phyloP scores from a whole-genome alignment of 2,113 vertebrate genomes.

The Percopsis transmontana region DNA sequence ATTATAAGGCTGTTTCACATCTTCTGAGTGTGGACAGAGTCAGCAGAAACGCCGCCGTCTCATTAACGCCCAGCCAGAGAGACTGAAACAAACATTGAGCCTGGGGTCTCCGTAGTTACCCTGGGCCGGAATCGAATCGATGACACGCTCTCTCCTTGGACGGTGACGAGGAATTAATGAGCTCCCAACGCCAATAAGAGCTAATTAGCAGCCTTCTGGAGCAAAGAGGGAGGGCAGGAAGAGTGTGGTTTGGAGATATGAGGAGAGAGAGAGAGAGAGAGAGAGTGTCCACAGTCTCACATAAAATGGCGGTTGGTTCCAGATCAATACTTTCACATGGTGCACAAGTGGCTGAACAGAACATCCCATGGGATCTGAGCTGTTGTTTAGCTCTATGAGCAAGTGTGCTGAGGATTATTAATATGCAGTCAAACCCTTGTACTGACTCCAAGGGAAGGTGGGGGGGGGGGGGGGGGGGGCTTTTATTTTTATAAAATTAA shows the following conservation, averaged over 20 bases:
- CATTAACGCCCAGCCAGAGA: constrained; percentile 61
- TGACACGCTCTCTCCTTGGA: constrained; percentile 54
- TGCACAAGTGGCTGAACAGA: constrained; percentile 1
- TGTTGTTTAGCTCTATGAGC: constrained; percentile 7
- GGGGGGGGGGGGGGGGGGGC: too few relatives aligned
- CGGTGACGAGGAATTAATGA: constrained; percentile 70
- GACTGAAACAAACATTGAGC: constrained; percentile 49
- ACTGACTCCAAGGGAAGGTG: not conserved
- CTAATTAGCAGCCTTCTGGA: constrained; percentile 62
- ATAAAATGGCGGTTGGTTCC: constrained; percentile 1
- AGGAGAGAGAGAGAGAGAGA: constrained; percentile 24
- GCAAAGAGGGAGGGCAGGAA: not conserved
- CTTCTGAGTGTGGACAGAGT: constrained; percentile 53
- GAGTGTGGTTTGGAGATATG: not conserved
- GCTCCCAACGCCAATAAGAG: constrained; percentile 62
- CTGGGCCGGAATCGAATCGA: constrained; percentile 60
- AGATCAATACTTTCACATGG: constrained; percentile 35
- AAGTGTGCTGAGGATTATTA: constrained; percentile 17
- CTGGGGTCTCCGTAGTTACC: constrained; percentile 47
- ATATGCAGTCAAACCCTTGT: constrained; percentile 2
- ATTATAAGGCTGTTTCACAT: constrained; percentile 62
- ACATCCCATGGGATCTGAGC: not conserved
- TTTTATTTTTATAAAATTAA: too few relatives aligned
- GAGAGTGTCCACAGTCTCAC: not conserved
- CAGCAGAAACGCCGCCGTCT: constrained; percentile 59